phyloP scores from a whole-genome alignment of 2,888 invertebrate genomes.

The Danaus chrysippus region DNA sequence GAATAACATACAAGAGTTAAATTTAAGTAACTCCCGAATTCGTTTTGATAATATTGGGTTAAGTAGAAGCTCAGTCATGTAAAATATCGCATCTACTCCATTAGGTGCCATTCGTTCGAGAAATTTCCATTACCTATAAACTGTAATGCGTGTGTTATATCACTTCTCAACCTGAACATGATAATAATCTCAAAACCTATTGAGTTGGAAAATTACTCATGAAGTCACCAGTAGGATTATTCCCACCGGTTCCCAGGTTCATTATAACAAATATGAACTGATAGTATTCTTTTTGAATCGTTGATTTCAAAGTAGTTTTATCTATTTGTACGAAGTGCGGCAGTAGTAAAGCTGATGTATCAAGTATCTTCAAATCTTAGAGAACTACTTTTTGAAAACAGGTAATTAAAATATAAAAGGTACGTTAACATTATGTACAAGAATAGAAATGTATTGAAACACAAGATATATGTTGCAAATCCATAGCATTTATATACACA shows the following conservation, averaged over 20 bases:
- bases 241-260: neutral
- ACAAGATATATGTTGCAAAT: too few relatives aligned
- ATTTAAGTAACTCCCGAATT: constrained; percentile 1
- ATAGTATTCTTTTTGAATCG: too few relatives aligned
- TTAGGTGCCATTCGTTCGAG: constrained; percentile 30
- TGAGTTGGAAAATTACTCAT: constrained; percentile 4
- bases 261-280: too few relatives aligned
- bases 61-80: constrained; percentile 26
- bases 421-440: too few relatives aligned
- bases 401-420: too few relatives aligned
- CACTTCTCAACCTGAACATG: constrained; percentile 17
- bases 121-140: constrained; percentile 32
- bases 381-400: too few relatives aligned
- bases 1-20: neutral
- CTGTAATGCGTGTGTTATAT: constrained; percentile 26
- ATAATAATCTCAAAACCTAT: neutral
- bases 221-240: neutral
- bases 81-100: constrained; percentile 31
- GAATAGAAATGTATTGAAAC: too few relatives aligned
- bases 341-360: too few relatives aligned
- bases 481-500: too few relatives aligned
- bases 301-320: too few relatives aligned
- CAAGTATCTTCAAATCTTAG: too few relatives aligned
- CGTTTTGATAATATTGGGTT: constrained; percentile 13
- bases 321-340: too few relatives aligned